Evolutionary conservation across 2,113 vertebrate species (phyloP).

Genomic region (Alaudala cheleensis): DNA sequence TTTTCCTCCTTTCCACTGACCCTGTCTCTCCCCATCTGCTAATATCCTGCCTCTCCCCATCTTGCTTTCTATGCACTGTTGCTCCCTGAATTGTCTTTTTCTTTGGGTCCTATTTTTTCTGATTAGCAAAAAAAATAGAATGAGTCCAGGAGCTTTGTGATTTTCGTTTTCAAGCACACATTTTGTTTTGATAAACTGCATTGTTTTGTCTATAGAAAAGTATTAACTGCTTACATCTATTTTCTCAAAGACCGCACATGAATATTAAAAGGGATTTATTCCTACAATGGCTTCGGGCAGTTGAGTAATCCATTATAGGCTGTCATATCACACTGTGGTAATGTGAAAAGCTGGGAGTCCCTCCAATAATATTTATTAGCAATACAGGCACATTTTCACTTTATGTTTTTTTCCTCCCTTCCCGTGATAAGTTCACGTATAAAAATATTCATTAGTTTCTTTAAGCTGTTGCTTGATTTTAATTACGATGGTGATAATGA

Average conservation of each 20-base stretch:
- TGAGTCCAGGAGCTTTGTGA: neutral
- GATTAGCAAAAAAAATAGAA: neutral
- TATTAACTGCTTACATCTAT: conserved; percentile 77
- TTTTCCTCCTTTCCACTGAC: neutral
- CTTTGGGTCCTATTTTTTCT: neutral
- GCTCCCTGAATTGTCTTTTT: neutral
- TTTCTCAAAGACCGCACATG: conserved; percentile 74
- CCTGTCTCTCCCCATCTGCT: neutral
- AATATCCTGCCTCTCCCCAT: neutral
- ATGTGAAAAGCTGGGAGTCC: conserved; percentile 72
- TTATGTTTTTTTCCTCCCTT: neutral
- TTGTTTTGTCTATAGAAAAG: conserved; percentile 74
- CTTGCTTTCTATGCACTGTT: neutral
- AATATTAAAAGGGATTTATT: conserved; percentile 79
- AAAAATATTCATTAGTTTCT: conserved; percentile 61
- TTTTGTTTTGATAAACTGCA: conserved; percentile 73
- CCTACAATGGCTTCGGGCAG: conserved; percentile 69
- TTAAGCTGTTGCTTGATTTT: conserved; percentile 61
- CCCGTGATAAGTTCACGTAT: neutral
- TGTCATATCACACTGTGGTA: conserved; percentile 73
- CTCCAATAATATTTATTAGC: conserved; percentile 74
- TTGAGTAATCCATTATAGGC: conserved; percentile 75
- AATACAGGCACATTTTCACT: conserved; percentile 61
- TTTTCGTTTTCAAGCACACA: conserved; percentile 62
- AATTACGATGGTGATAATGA: conserved; percentile 46